Base-by-base conservation (phyloP, 1,140 invertebrate genomes). In the Atta cephalotes region DNA sequence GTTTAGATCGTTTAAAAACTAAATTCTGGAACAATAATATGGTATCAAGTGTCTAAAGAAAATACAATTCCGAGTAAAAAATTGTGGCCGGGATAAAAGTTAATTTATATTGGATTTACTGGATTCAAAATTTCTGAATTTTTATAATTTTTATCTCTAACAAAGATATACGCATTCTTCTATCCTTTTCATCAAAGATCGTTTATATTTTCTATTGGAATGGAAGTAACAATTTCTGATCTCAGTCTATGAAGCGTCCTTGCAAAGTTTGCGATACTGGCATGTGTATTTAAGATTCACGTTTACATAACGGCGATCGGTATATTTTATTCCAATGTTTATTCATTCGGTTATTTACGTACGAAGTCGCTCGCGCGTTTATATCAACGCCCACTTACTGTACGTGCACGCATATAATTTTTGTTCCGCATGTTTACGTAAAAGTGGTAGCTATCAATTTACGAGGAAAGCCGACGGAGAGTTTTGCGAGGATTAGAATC, bases 321-420 rank as follows among this genome's bases (percentile, higher is more conserved):
- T 70, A 63, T 18, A 49, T 63, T 72, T 71, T 49, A 45, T 31
- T 74, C 28, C 56, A 10, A 84, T 56, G 85, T 89, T 90, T 90
- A 87, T 81, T 89, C 74, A 65, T 35, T 66, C 53, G 65, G 74
- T 87, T 81, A 79, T 87, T 88, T 81, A 78, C 31, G 63, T 51
- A 60, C 49, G 86, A 85, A 87, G 80, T 74, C 77, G 63, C 85
- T 87, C 82, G 66, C 84, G 89, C 63, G 71, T 89, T 89, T 60
- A 80, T 77, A 71, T 76, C 68, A 56, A 70, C 79, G 88, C 74
- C 85, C 79, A 89, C 88, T 80, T 79, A 21, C 25, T 21, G 3
- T 28, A 84, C 49, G 49, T 74, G 58, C 78, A 7, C 60, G 63
- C 18, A 49, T 84, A 49, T 87, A 87, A 89, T 90, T 89, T 89